These are phyloP conservation scores for Yponomeuta plumbellus DNA, from an alignment of 2,888 invertebrate species.

Conservation along the genomic window DNA sequence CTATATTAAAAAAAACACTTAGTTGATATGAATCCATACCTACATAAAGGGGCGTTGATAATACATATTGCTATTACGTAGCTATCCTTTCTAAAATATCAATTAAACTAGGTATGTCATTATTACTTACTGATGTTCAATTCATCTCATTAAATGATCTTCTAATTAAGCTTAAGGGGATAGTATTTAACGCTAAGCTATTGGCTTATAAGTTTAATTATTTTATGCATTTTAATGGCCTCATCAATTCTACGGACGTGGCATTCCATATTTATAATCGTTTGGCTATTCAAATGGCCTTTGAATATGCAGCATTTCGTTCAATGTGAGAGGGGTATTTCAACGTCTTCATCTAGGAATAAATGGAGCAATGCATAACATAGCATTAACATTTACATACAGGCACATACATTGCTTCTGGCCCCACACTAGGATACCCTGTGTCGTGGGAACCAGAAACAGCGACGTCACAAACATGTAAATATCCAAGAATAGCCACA, in stretches of 20 bases:
- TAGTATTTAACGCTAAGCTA: neutral
- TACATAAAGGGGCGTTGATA: neutral
- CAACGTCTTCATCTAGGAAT: neutral
- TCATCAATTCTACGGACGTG: slow-evolving; percentile 10
- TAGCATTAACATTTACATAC: too few relatives aligned
- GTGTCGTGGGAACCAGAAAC: too few relatives aligned
- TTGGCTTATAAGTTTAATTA: neutral
- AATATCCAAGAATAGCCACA: too few relatives aligned
- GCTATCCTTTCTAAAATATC: neutral
- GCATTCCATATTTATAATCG: slow-evolving; percentile 11
- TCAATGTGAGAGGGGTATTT: neutral
- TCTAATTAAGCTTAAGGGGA: neutral
- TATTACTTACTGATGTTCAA: neutral
- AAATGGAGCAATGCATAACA: too few relatives aligned
- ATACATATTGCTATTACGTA: neutral
- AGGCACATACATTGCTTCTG: too few relatives aligned
- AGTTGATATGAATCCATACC: too few relatives aligned
- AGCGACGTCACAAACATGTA: too few relatives aligned
- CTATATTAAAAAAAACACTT: too few relatives aligned
- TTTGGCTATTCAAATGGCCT: neutral
- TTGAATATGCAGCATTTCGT: neutral
- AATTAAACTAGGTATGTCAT: slow-evolving; percentile 5
- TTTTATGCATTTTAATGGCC: slow-evolving; percentile 12
- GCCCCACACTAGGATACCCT: too few relatives aligned
- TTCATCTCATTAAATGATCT: neutral